Percentiles rank a stretch among this genome's conserved stretches.
phyloP scores from a whole-genome alignment of 2,113 vertebrate genomes.

The Pimephales promelas region DNA sequence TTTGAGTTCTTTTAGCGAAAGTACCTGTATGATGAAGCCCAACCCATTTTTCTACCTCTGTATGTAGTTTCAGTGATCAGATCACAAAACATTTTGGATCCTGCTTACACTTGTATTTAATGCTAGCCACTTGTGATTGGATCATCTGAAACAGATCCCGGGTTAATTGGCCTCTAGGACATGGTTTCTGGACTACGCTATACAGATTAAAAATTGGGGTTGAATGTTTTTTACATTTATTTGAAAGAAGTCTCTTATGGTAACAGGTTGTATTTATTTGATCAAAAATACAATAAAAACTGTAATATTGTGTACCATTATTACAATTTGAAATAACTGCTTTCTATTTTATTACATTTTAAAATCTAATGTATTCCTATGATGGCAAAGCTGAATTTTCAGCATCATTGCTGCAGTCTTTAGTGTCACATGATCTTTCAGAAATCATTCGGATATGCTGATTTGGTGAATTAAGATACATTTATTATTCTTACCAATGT shows the following conservation, averaged over 20 bases:
- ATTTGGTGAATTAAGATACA: neutral
- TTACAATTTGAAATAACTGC: neutral
- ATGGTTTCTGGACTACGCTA: neutral
- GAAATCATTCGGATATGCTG: neutral
- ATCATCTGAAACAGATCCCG: neutral
- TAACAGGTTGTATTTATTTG: neutral
- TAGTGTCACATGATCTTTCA: neutral
- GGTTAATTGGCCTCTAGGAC: neutral
- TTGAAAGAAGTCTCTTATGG: neutral
- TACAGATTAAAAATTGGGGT: neutral
- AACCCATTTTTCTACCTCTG: neutral
- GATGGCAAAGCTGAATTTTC: neutral
- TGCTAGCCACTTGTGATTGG: neutral
- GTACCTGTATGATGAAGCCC: neutral
- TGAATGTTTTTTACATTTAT: neutral
- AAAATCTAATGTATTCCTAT: neutral
- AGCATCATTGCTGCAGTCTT: neutral
- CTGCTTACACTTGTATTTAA: neutral
- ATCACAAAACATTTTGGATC: neutral
- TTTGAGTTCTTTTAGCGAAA: neutral
- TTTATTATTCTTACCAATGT: neutral
- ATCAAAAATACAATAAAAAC: neutral
- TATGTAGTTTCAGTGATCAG: neutral
- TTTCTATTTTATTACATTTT: neutral
- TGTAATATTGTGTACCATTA: neutral